Evolutionary conservation across 2,113 vertebrate species (phyloP).

Genomic region (Apeltes quadracus): DNA sequence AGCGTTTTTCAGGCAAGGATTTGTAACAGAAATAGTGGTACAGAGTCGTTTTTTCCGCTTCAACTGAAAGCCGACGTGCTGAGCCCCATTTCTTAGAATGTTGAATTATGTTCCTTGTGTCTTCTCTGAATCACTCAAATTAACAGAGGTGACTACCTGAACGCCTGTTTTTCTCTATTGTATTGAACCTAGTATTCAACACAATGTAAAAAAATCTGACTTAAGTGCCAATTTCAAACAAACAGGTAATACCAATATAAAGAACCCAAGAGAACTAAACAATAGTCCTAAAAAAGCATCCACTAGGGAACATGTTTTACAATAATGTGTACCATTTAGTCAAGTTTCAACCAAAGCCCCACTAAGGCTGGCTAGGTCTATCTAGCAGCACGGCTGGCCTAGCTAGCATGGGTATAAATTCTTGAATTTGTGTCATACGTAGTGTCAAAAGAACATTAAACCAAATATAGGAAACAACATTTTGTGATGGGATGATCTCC

Average conservation of each 20-base stretch:
- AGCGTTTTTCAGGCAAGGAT: background rate
- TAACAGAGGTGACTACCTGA: background rate
- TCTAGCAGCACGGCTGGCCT: too few species aligned
- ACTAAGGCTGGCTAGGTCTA: background rate
- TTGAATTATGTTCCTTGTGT: too few species aligned
- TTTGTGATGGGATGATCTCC: conserved; percentile 43
- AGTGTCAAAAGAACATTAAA: background rate
- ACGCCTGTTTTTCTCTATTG: background rate
- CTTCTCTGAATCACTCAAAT: too few species aligned
- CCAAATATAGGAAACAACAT: too few species aligned
- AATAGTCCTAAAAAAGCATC: background rate
- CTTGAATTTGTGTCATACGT: background rate
- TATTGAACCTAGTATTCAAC: background rate
- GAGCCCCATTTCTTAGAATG: background rate
- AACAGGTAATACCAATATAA: background rate
- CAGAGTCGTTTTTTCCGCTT: background rate
- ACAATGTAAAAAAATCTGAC: background rate
- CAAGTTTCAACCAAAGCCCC: background rate
- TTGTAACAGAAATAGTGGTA: background rate
- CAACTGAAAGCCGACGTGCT: background rate
- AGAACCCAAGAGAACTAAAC: background rate
- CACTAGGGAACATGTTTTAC: background rate
- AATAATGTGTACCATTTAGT: background rate
- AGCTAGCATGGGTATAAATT: background rate
- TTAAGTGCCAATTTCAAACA: background rate